Evolutionary conservation across 2,888 invertebrate species (phyloP), one percentile per base, ranked within the genome.

Genomic region (Embidobia sp.): DNA sequence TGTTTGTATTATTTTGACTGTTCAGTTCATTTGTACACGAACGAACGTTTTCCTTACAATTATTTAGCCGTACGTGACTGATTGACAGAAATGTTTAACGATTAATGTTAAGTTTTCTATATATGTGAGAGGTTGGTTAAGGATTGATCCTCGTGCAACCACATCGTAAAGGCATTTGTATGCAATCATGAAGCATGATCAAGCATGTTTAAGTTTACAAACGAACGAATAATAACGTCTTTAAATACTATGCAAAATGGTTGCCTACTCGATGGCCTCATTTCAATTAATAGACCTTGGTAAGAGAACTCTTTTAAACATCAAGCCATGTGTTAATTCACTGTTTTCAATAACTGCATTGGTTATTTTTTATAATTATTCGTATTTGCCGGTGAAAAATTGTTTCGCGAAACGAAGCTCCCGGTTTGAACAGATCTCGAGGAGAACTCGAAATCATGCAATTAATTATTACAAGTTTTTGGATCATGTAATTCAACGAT

Each of bases 281-380:
- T 69, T 67, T 77, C 70, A 53, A 74, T 70, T 51, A 44, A 70
- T 37, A 57, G 44, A 66, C 64, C 61, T 70, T 59, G 70, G 33
- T 61, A 70, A 48, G 53, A 49, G 57, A 74, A 55, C 61, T 61
- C 61, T 75, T 70, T 66, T 42, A 70, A 75, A 66, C 66, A 78
- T 72, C 66, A 69, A 78, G 74, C 74, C 70, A 44, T 74, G 72
- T 67, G 64, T 70, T 74, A 40, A 74, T 64, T 78, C 48, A 78
- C 53, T 66, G 53, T 78, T 66, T 69, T 61, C 22, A 69, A 40
- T 51, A 64, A 78, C 61, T 46, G 35, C 40, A 63, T 69, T 64
- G 61, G n/a, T n/a, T n/a, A 63, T 63, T 73, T 49, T 59, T 49
- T 61, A 66, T 55, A 72, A 13, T 59, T 29, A n/a, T n/a, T n/a